Percentiles rank a stretch among this genome's conserved stretches.
Conservation (phyloP, 2,113 vertebrate genomes). For the Cinclus mexicanus region DNA sequence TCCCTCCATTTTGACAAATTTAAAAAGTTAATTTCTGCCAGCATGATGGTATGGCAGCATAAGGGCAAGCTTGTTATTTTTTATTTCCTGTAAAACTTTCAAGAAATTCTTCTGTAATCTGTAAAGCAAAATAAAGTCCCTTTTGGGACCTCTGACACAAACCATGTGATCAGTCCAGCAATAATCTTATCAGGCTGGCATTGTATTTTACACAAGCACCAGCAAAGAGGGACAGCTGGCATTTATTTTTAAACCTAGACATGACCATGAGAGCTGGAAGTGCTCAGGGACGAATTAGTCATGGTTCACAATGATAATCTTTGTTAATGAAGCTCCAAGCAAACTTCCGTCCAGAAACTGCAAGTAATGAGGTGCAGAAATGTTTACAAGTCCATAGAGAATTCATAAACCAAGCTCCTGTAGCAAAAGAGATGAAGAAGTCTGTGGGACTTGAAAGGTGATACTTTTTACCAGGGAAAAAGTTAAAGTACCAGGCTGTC, state of each 20-base stretch:
- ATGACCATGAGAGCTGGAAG: conserved; percentile 13
- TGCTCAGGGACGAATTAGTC: conserved; percentile 42
- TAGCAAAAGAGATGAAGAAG: neutral
- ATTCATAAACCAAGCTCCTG: neutral
- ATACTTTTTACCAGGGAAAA: neutral
- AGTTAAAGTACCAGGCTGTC: neutral
- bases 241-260: conserved; percentile 64
- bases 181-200: conserved; percentile 22
- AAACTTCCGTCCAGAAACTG: neutral
- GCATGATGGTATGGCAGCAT: neutral
- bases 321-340: conserved; percentile 41
- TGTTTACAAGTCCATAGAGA: neutral
- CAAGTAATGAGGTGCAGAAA: conserved; percentile 39
- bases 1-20: neutral
- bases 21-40: neutral
- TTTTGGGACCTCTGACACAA: neutral
- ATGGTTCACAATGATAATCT: conserved; percentile 43
- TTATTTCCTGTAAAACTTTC: neutral
- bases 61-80: neutral
- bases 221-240: conserved; percentile 38
- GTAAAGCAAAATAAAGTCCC: neutral
- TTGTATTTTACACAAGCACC: neutral
- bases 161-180: neutral
- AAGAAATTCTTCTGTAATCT: neutral
- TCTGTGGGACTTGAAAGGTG: neutral